phyloP scores from a whole-genome alignment of 2,797 vertebrate genomes.

The Podargus strigoides region DNA sequence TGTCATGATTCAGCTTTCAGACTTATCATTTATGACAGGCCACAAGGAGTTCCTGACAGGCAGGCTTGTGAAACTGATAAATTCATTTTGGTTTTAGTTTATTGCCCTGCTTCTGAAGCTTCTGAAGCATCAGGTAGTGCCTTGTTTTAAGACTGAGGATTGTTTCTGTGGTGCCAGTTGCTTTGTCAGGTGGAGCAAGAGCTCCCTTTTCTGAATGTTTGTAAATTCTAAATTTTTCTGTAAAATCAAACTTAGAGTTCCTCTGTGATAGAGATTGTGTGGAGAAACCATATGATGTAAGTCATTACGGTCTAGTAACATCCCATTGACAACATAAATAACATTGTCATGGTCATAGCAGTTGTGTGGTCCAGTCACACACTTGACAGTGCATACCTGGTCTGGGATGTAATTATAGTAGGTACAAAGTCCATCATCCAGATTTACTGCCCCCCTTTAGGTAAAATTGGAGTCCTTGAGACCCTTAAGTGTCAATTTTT shows the following conservation, averaged over 20 bases:
- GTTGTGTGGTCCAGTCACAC: not conserved
- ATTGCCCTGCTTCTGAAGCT: not conserved
- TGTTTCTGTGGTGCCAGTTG: not conserved
- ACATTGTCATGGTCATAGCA: not conserved
- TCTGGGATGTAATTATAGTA: not conserved
- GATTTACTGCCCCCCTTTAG: not conserved
- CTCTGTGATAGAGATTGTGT: not conserved
- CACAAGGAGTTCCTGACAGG: not conserved
- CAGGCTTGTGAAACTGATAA: not conserved
- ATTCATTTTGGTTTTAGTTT: not conserved
- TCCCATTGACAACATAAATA: not conserved
- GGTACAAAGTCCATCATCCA: not conserved
- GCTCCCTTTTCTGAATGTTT: not conserved
- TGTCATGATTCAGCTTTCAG: not conserved
- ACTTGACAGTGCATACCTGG: not conserved
- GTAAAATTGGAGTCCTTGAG: not conserved
- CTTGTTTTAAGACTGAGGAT: rapidly evolving
- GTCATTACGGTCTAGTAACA: not conserved
- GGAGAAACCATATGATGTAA: not conserved
- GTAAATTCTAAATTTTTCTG: not conserved
- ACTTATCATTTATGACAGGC: not conserved
- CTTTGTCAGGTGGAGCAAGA: not conserved
- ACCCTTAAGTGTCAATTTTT: not conserved
- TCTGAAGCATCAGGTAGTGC: not conserved
- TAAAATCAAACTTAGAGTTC: not conserved